Percentiles rank a stretch among this genome's conserved stretches.
phyloP scores from a whole-genome alignment of 1,140 invertebrate species.

The Tribolium madens region DNA sequence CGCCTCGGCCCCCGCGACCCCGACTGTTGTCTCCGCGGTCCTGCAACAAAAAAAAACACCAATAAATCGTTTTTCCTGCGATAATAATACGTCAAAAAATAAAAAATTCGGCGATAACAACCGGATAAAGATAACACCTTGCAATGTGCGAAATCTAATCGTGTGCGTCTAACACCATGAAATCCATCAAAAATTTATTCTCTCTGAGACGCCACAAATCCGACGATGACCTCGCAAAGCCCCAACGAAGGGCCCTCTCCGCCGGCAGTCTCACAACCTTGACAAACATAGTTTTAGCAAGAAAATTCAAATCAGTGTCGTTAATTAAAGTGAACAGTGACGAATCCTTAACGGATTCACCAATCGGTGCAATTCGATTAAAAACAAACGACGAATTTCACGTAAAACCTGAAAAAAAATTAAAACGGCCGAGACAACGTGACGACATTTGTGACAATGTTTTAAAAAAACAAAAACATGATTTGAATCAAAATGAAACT shows the following conservation, averaged over 20 bases:
- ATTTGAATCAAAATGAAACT: neutral
- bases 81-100: neutral
- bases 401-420: neutral
- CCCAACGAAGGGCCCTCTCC: neutral
- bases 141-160: neutral
- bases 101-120: neutral
- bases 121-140: neutral
- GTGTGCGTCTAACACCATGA: neutral
- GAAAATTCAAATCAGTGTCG: neutral
- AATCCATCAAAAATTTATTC: conserved; percentile 25
- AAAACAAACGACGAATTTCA: neutral
- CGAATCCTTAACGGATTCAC: neutral
- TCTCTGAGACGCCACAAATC: conserved; percentile 21
- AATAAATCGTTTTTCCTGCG: neutral
- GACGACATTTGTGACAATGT: neutral
- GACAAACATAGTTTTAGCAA: conserved; percentile 10
- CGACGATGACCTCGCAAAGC: conserved; percentile 1
- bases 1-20: conserved; percentile 59
- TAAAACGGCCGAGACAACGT: neutral
- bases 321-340: neutral
- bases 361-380: neutral
- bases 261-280: conserved; percentile 7
- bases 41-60: conserved; percentile 55
- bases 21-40: conserved; percentile 61
- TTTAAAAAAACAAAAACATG: neutral